phyloP scores from a whole-genome alignment of 2,888 invertebrate species.

The Pterobdella sp. region DNA sequence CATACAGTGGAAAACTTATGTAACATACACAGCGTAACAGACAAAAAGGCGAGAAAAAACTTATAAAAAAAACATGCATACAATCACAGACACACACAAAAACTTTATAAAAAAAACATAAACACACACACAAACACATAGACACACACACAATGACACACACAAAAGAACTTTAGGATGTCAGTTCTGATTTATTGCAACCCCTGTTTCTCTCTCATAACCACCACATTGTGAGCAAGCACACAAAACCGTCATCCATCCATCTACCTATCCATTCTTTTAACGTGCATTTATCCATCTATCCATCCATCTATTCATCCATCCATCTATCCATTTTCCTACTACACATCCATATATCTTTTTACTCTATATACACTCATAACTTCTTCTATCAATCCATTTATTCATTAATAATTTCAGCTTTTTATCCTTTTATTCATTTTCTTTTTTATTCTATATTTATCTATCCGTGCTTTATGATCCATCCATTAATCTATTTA shows the following conservation, averaged over 20 bases:
- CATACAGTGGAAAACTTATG: too few relatives aligned
- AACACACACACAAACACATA: too few relatives aligned
- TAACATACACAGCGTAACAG: too few relatives aligned
- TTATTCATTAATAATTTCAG: not conserved
- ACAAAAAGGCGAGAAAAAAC: too few relatives aligned
- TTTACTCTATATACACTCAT: not conserved
- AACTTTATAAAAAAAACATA: too few relatives aligned
- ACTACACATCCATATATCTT: not conserved
- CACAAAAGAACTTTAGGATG: too few relatives aligned
- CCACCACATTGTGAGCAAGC: too few relatives aligned
- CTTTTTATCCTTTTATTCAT: not conserved
- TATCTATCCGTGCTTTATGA: not conserved
- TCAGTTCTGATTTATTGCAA: too few relatives aligned
- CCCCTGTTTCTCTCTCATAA: too few relatives aligned
- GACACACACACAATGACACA: too few relatives aligned
- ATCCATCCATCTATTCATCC: not conserved
- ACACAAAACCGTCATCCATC: not conserved
- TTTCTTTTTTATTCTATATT: not conserved
- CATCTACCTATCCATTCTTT: not conserved
- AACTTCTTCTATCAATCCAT: not conserved
- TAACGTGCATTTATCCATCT: not conserved
- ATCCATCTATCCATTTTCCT: not conserved
- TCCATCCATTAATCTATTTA: not conserved
- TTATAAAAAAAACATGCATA: not conserved
- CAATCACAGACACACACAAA: too few relatives aligned